A percentile compares a stretch with the other conserved stretches of the same genome.
phyloP scores from a whole-genome alignment of 1,140 invertebrate species.

The Sitodiplosis mosellana region DNA sequence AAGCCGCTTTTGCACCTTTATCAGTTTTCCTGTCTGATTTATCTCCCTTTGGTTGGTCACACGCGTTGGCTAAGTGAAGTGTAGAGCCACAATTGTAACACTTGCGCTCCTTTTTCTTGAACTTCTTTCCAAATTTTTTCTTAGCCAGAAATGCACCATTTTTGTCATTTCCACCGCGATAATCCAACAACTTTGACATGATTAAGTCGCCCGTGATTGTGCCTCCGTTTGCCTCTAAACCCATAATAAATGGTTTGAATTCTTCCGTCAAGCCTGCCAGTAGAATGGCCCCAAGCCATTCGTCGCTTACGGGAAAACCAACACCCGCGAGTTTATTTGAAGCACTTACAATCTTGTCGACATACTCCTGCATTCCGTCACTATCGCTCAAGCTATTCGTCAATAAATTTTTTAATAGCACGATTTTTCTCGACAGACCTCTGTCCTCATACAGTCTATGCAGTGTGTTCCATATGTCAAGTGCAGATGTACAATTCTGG shows the following conservation, averaged over 20 bases:
- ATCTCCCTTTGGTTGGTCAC: not conserved
- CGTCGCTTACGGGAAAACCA: constrained; percentile 8
- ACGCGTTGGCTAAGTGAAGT: not conserved
- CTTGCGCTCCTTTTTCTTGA: not conserved
- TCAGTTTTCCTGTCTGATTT: not conserved
- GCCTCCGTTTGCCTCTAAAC: not conserved
- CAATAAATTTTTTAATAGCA: constrained; percentile 13
- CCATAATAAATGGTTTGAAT: constrained; percentile 21
- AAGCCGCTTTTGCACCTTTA: not conserved
- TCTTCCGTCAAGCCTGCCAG: constrained; percentile 18
- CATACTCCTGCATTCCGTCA: constrained; percentile 16
- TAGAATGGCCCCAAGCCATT: constrained; percentile 19
- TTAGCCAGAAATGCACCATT: not conserved
- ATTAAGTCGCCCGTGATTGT: not conserved
- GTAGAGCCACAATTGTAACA: not conserved
- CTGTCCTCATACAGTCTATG: constrained; percentile 16
- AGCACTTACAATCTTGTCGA: constrained; percentile 11
- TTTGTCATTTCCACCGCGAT: not conserved
- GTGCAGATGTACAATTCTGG: constrained; percentile 8
- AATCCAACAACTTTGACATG: not conserved
- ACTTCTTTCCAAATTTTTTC: not conserved
- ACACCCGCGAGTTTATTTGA: not conserved
- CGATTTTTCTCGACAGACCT: constrained; percentile 18
- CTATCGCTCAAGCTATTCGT: constrained; percentile 14
- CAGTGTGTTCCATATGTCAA: constrained; percentile 14